Base-by-base conservation (phyloP, 1,140 invertebrate species). In the Tetranychus urticae region DNA sequence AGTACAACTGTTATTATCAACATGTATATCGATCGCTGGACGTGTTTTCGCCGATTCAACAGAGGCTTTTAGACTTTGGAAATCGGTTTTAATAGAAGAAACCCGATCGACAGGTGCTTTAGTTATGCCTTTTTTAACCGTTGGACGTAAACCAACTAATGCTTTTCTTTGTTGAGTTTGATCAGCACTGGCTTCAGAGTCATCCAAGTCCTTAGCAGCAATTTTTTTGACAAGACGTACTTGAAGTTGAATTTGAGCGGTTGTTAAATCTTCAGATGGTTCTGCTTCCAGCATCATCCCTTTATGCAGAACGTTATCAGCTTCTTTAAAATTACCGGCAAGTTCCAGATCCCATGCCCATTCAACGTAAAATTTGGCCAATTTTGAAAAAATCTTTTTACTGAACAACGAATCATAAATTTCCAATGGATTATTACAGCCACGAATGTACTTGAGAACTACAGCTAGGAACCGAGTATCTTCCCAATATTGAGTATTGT, bases 121-220 rank as follows among this genome's bases (percentile, higher is more conserved):
- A 10, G 39, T 10, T 6, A 42, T 10, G 10, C 10, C 39, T 42
- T 42, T 42, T 10, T 42, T 42, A 6, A 42, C 10, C 39, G 5
- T 5, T 6, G 39, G 39, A 5, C 10, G 5, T 10, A 42, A 42
- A 42, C 39, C 39, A 42, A 42, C 10, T 42, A 42, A 42, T 6
- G 66, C 62, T 57, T 58, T 64, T 48, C 62, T 63, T 58, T 61
- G 37, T 35, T 31, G 35, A 54, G 13, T 58, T 57, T 62, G 62
- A 63, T 31, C 52, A 56, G 57, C 62, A 54, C 13, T 63, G 57
- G 55, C 63, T 61, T 52, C 61, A 56, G 10, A 56, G 13, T 56
- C 54, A 4, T 57, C 56, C 14, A 37, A 4, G 3, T 57, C 31
- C 7, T 33, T 33, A 37, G 7, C 7, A n/a, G 6, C 14, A n/a